Base-by-base conservation (phyloP, 1,140 invertebrate species). In the Orchesella cincta region DNA sequence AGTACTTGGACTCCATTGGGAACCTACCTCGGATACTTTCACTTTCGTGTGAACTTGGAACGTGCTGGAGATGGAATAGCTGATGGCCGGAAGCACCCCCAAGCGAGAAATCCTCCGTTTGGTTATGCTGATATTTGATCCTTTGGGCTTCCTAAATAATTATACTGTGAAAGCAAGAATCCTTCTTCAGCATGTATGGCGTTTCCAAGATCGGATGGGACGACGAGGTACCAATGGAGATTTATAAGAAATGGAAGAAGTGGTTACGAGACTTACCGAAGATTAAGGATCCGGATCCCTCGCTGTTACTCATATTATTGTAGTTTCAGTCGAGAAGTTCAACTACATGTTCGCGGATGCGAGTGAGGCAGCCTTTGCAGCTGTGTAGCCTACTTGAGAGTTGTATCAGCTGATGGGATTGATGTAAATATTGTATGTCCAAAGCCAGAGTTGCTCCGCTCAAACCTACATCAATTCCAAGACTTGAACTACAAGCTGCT, bases 401-500 rank as follows among this genome's bases (percentile, higher is more conserved):
- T 64, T 5, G 26, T 28, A 2, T 54, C 8, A 5, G n/a, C 3
- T 8, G 36, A 62, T 2, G 67, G 74, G 20, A 54, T 76, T 0
- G 18, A 74, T 0, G 72, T 77, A 1, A 51, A 62, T 1, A 79
- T 85, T 51, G 73, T 84, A 0, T 82, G 34, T 81, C 83, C 1
- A 85, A 84, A 67, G 64, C 83, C 5, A 62, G 84, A 64, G 83
- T 85, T 1, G 34, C 83, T 20, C 85, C 85, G 0, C 23, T 81
- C 0, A 81, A 82, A 71, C 35, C 62, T 26, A 72, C 81, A 0
- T 78, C 83, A 0, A 84, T 86, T 39, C 85, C 84, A 0, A 23
- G 84, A 34, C 36, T 82, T 16, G 85, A 86, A 78, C 76, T 86
- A 1, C 78, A 76, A 36, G 85, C 82, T 28, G 84, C 84, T 1